Evolutionary conservation across 2,888 invertebrate genomes (phyloP).

Genomic region (Pomacea canaliculata): DNA sequence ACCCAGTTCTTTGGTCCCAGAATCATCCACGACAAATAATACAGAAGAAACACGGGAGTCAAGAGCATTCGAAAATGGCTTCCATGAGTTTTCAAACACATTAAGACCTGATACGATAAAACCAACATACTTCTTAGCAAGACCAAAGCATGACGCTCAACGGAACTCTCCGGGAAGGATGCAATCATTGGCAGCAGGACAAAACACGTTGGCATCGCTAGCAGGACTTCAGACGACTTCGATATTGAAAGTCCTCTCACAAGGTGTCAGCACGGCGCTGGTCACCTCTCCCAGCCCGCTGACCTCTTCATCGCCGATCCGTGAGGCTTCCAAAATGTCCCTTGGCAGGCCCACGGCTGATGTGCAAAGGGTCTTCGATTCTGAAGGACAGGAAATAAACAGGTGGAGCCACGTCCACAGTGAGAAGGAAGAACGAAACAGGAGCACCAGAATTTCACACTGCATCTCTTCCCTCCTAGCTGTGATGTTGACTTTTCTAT

Average conservation of each 20-base stretch:
- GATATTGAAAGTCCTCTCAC: neutral
- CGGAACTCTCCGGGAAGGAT: no score
- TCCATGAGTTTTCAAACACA: no score
- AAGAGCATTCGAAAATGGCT: no score
- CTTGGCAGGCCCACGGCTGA: neutral
- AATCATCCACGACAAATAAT: no score
- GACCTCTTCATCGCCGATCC: neutral
- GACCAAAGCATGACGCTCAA: no score
- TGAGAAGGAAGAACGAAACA: neutral
- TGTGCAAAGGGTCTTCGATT: neutral
- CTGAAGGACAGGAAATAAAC: neutral
- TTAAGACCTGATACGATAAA: no score
- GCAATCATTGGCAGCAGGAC: no score
- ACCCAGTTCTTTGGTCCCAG: no score
- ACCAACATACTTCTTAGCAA: no score
- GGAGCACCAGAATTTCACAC: neutral
- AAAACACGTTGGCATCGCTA: no score
- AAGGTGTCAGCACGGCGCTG: neutral
- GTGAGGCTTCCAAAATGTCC: neutral
- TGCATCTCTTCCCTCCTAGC: neutral
- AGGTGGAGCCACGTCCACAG: conserved; percentile 1
- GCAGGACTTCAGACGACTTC: neutral
- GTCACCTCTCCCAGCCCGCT: neutral
- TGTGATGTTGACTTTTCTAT: neutral
- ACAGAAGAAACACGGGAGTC: no score